Percentiles rank a stretch among this genome's conserved stretches.
phyloP scores from a whole-genome alignment of 2,888 invertebrate species.

The Strigamia maritima region DNA sequence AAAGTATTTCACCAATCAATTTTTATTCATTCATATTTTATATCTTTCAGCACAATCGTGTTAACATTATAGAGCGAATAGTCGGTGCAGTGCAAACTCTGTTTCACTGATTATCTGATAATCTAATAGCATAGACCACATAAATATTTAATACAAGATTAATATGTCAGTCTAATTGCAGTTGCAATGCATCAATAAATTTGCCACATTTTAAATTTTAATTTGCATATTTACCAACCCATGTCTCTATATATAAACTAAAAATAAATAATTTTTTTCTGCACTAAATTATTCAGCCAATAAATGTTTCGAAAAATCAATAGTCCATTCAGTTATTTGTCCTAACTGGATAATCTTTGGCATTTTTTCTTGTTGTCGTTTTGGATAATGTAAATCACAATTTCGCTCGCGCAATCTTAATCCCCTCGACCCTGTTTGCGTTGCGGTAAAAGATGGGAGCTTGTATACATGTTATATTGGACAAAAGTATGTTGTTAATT shows the following conservation, averaged over 20 bases:
- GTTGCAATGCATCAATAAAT: background rate
- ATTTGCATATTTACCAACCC: background rate
- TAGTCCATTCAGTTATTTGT: background rate
- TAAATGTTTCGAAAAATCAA: constrained; percentile 5
- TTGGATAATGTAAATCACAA: background rate
- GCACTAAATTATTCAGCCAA: background rate
- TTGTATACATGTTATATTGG: background rate
- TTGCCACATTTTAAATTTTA: background rate
- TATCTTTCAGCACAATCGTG: background rate
- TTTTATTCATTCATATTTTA: background rate
- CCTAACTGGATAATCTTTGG: background rate
- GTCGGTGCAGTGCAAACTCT: background rate
- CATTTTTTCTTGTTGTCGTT: background rate
- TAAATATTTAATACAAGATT: constrained; percentile 21
- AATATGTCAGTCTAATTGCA: constrained; percentile 1
- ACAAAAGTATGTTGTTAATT: constrained; percentile 22
- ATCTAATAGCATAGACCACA: background rate
- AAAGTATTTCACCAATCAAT: no score
- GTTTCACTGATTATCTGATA: background rate
- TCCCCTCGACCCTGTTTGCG: background rate
- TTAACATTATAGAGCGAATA: background rate
- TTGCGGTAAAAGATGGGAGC: constrained; percentile 20
- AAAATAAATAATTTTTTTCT: background rate
- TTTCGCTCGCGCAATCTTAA: constrained; percentile 14
- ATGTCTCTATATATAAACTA: background rate